Evolutionary conservation across 2,797 vertebrate genomes (phyloP).

Genomic region (Sorex maritimensis): DNA sequence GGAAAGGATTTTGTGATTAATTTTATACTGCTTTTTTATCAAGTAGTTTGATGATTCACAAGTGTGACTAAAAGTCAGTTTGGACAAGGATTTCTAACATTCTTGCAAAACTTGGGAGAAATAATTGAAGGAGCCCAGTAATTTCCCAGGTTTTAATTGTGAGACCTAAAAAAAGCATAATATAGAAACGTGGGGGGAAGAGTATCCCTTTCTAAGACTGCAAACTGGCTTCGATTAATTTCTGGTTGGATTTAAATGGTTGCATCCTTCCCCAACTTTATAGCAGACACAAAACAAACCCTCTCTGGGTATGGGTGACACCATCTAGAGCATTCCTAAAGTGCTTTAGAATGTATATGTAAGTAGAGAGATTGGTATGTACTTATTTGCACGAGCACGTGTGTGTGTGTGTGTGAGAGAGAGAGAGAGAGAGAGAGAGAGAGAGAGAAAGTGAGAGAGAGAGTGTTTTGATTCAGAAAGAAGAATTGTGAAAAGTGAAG

Average conservation of each 20-base stretch:
- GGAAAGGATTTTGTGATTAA: constrained; percentile 38
- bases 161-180: neutral
- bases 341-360: neutral
- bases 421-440: neutral
- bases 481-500: neutral
- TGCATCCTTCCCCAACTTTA: neutral
- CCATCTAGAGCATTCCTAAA: constrained; percentile 34
- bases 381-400: no score
- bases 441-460: neutral
- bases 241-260: constrained; percentile 27
- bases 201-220: constrained; percentile 14
- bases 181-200: neutral
- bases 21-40: neutral
- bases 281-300: constrained; percentile 30
- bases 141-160: neutral
- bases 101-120: neutral
- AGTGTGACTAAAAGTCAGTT: neutral
- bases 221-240: neutral
- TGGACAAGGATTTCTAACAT: neutral
- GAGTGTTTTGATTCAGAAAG: constrained; percentile 19
- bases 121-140: neutral
- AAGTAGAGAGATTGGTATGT: neutral
- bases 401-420: no score
- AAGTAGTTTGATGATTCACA: neutral
- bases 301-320: neutral